Percentiles rank a stretch among this genome's conserved stretches.
These are phyloP conservation scores for Notamacropus eugenii DNA, from an alignment of 2,797 vertebrate genomes.

Conservation along the genomic window DNA sequence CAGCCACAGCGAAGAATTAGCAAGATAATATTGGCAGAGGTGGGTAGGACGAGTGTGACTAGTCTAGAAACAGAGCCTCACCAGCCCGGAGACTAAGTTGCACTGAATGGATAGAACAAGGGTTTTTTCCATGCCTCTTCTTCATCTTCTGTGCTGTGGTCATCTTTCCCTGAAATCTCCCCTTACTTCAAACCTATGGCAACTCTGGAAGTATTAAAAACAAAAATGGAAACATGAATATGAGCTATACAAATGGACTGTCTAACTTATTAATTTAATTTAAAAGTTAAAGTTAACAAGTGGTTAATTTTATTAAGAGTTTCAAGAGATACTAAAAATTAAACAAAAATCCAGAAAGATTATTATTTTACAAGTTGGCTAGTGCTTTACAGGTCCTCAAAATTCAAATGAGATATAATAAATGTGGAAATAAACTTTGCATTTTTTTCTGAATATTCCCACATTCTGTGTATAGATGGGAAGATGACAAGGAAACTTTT, in stretches of 20 bases:
- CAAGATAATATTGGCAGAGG: neutral
- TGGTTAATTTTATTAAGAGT: neutral
- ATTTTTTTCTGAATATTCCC: neutral
- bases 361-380: neutral
- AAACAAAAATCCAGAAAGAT: neutral
- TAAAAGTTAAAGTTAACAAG: neutral
- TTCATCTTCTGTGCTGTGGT: neutral
- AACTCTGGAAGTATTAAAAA: neutral
- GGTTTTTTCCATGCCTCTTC: neutral
- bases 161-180: neutral
- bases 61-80: neutral
- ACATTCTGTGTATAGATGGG: neutral
- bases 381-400: neutral
- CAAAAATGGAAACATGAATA: neutral
- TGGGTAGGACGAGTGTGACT: neutral
- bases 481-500: neutral
- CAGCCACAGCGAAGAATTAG: neutral
- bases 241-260: neutral
- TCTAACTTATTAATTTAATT: neutral
- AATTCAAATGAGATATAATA: neutral
- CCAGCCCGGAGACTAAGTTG: neutral
- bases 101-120: slow-evolving; percentile 14
- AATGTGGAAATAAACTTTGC: neutral
- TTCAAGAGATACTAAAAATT: neutral
- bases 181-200: neutral